Conservation (phyloP, 2,113 vertebrate species). For the Phyllostomus hastatus region DNA sequence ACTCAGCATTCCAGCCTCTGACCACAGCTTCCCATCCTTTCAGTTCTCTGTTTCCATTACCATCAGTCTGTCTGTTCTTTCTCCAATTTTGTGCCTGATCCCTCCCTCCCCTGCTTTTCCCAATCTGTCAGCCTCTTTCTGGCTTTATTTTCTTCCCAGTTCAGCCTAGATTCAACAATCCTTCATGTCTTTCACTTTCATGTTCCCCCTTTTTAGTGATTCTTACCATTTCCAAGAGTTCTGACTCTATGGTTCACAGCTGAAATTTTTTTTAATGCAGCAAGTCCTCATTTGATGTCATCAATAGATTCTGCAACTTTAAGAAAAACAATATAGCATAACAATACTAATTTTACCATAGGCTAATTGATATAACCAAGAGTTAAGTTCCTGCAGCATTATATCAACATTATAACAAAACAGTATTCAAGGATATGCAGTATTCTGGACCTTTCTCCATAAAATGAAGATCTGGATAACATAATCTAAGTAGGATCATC, state of each 20-base stretch:
- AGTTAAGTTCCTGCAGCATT: background rate
- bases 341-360: background rate
- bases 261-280: background rate
- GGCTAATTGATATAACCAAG: background rate
- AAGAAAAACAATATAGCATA: background rate
- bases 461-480: background rate
- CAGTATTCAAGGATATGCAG: background rate
- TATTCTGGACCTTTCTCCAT: background rate
- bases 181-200: background rate
- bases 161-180: background rate
- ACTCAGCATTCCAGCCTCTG: background rate
- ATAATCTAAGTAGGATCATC: background rate
- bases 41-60: background rate
- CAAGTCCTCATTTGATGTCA: background rate
- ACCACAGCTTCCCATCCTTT: background rate
- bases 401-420: background rate
- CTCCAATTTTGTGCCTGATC: background rate
- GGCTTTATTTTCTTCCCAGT: background rate
- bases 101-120: background rate
- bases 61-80: background rate
- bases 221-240: background rate
- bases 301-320: background rate
- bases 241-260: background rate
- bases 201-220: background rate
- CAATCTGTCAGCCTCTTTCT: background rate